phyloP scores from a whole-genome alignment of 2,113 vertebrate genomes.

The Thunnus thynnus region DNA sequence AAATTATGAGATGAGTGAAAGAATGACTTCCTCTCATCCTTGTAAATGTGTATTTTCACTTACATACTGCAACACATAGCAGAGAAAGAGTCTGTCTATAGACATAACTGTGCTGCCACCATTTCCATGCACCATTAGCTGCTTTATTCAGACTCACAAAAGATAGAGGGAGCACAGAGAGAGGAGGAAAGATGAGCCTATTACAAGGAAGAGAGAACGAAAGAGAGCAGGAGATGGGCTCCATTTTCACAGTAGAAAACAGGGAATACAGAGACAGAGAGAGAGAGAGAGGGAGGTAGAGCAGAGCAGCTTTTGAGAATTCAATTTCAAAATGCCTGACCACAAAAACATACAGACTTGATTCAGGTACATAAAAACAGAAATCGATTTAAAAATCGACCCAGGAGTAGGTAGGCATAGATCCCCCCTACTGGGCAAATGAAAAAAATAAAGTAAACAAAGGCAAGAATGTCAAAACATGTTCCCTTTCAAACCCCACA shows the following conservation, averaged over 20 bases:
- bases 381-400: conserved; percentile 47
- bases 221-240: conserved; percentile 28
- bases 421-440: not conserved
- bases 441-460: conserved; percentile 14
- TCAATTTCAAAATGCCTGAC: conserved; percentile 55
- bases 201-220: conserved; percentile 49
- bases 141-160: conserved; percentile 74
- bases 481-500: not conserved
- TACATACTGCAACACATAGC: conserved; percentile 48
- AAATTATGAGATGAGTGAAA: conserved; percentile 30
- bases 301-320: conserved; percentile 41
- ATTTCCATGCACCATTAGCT: conserved; percentile 78
- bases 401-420: conserved; percentile 4
- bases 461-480: not conserved
- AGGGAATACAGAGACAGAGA: conserved; percentile 8
- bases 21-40: conserved; percentile 44
- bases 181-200: conserved; percentile 68
- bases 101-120: conserved; percentile 62
- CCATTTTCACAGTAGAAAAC: conserved; percentile 52
- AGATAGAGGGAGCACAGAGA: conserved; percentile 63
- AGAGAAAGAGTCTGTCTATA: conserved; percentile 50
- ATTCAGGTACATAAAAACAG: conserved; percentile 12
- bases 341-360: conserved; percentile 33
- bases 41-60: conserved; percentile 63
- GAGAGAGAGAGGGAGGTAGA: conserved; percentile 28